Evolutionary conservation across 1,140 invertebrate species (phyloP).

Genomic region (Tetraneura akinire): DNA sequence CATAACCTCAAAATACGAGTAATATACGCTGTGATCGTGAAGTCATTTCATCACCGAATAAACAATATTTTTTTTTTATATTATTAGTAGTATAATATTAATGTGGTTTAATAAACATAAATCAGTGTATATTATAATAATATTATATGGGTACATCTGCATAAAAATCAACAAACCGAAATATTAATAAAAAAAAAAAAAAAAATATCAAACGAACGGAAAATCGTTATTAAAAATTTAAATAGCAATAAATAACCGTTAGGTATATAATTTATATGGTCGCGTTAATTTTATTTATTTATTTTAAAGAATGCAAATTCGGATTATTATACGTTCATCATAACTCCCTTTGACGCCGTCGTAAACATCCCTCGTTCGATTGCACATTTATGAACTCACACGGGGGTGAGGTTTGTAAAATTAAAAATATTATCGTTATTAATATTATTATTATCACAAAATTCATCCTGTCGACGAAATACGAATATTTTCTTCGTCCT

Average conservation of each 20-base stretch:
- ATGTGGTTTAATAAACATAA: neutral
- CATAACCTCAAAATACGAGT: too few species aligned
- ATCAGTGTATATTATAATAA: too few species aligned
- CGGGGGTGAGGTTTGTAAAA: neutral
- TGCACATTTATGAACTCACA: neutral
- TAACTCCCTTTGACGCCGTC: neutral
- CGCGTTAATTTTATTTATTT: neutral
- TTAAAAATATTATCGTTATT: constrained; percentile 7
- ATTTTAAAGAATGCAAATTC: neutral
- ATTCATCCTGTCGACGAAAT: too few species aligned
- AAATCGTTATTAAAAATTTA: constrained; percentile 21
- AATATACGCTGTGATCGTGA: too few species aligned
- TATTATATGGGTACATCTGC: too few species aligned
- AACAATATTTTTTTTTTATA: constrained; percentile 12
- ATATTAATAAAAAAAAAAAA: neutral
- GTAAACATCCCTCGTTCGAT: neutral
- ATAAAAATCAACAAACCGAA: neutral
- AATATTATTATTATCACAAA: neutral
- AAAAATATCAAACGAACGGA: too few species aligned
- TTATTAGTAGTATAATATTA: neutral
- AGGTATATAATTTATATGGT: neutral
- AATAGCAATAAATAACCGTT: constrained; percentile 18
- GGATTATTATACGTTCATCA: neutral
- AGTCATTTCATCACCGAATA: neutral
- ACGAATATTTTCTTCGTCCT: too few species aligned